These are phyloP conservation scores for Poeciliopsis infans DNA, from an alignment of 2,797 vertebrate genomes.

Conservation along the genomic window DNA sequence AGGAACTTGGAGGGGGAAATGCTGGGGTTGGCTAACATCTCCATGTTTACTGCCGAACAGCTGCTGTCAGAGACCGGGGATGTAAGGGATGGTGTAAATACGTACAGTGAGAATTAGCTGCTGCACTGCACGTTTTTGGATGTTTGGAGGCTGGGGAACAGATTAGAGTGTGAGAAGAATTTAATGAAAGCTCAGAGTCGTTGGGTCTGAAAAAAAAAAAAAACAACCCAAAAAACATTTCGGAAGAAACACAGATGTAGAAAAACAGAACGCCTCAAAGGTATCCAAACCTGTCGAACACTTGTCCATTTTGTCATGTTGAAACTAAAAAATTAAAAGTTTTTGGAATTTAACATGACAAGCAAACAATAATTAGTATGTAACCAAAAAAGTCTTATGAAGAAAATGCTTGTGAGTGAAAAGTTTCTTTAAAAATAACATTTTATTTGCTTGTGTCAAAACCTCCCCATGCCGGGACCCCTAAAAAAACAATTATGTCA, in stretches of 20 bases:
- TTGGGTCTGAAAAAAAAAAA: neutral
- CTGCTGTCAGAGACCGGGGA: slow-evolving; percentile 62
- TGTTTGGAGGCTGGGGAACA: slow-evolving; percentile 23
- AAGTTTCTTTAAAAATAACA: neutral
- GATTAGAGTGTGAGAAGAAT: slow-evolving; percentile 14
- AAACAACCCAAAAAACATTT: neutral
- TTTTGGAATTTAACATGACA: neutral
- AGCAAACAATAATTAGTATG: neutral
- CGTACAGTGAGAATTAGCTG: slow-evolving; percentile 50
- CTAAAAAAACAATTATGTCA: neutral
- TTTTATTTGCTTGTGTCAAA: neutral
- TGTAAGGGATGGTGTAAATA: slow-evolving; percentile 58
- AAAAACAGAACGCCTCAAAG: neutral
- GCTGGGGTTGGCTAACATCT: slow-evolving; percentile 53
- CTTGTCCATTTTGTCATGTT: neutral
- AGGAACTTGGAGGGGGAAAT: slow-evolving; percentile 50
- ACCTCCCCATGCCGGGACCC: neutral
- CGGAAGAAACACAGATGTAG: slow-evolving; percentile 8
- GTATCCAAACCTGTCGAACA: neutral
- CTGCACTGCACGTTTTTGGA: slow-evolving; percentile 40
- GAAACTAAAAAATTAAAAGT: neutral
- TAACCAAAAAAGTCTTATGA: neutral
- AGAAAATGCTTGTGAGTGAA: neutral
- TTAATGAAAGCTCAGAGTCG: neutral
- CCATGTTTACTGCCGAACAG: slow-evolving; percentile 57